These are phyloP conservation scores for Daphoenositta chrysoptera DNA, from an alignment of 2,113 vertebrate species.

Conservation along the genomic window DNA sequence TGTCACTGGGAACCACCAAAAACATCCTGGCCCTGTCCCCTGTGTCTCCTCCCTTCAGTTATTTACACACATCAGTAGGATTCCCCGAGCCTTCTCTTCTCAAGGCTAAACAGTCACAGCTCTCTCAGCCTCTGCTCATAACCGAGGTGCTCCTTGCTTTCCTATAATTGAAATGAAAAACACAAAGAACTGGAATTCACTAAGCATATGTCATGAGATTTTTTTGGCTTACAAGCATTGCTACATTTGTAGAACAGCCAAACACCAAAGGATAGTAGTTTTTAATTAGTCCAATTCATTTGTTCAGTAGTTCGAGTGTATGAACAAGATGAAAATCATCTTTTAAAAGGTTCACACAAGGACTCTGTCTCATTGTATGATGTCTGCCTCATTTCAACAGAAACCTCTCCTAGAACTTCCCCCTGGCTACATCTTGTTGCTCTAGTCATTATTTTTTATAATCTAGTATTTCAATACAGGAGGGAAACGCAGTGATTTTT, in stretches of 20 bases:
- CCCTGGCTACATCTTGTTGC: not conserved
- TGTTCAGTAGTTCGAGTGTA: not conserved
- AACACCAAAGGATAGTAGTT: not conserved
- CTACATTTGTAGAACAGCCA: not conserved
- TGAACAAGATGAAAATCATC: slow-evolving; percentile 34
- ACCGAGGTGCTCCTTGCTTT: not conserved
- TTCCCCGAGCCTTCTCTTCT: not conserved
- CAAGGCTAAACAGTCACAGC: not conserved
- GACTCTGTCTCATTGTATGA: not conserved
- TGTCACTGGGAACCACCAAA: not conserved
- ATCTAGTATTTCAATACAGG: not conserved
- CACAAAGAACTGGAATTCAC: not conserved
- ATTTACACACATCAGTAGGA: not conserved
- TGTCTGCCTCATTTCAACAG: slow-evolving; percentile 1
- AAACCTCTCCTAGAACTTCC: not conserved
- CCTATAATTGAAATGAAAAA: not conserved
- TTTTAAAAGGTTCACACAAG: slow-evolving; percentile 39
- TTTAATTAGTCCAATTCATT: slow-evolving; percentile 27
- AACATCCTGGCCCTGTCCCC: not conserved
- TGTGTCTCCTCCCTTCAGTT: not conserved
- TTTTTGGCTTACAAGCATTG: not conserved
- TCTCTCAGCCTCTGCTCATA: not conserved
- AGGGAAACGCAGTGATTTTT: not conserved
- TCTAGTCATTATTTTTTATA: slow-evolving; percentile 50
- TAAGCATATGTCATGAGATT: not conserved